Base-by-base conservation (phyloP, 2,888 invertebrate species). In the Drosophila melanosoma region DNA sequence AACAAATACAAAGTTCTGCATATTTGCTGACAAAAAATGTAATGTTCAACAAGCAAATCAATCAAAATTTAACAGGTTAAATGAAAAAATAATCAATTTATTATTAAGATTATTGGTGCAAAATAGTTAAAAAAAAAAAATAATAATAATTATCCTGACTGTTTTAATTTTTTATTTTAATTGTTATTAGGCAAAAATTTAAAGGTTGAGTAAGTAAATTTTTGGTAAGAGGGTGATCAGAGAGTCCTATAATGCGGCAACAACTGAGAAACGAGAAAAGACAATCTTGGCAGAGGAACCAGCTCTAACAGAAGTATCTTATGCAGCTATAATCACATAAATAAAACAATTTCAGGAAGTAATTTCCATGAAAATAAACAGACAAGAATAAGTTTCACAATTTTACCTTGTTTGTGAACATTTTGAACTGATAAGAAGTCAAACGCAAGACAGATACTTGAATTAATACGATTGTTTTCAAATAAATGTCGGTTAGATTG, bases 401-500 rank as follows among this genome's bases (percentile, higher is more conserved):
- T 45, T 15, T 45, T 4, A 23, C 45, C 20, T 45, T 23, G 7
- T 45, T 6, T 23, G 10, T 4, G 15, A 23, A 23, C 4, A 17
- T 17, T 6, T 33, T 15, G 20, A n/a, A n/a, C 7, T 32, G 32
- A 7, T 12, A 32, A 38, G 10, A 10, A n/a, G 15, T 35, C 29
- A 29, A 29, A 29, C 29, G 1, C 6, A 36, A 29, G n/a, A 40
- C 40, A 12, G 10, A 20, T 15, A 40, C 57, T 57, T 57, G 15
- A 40, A 42, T 15, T 20, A 26, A 49, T 29, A 15, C n/a, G 49
- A 60, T 35, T 68, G 52, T 49, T 36, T 56, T 76, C 69, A 62
- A 76, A 70, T 38, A 45, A 69, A 51, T n/a, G n/a, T 51, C 68
- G 57, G 49, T 71, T 62, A 75, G 77, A 61, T 71, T 66, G 76